These are phyloP conservation scores for Nycticebus coucang DNA, from an alignment of 2,113 vertebrate species.

Conservation along the genomic window DNA sequence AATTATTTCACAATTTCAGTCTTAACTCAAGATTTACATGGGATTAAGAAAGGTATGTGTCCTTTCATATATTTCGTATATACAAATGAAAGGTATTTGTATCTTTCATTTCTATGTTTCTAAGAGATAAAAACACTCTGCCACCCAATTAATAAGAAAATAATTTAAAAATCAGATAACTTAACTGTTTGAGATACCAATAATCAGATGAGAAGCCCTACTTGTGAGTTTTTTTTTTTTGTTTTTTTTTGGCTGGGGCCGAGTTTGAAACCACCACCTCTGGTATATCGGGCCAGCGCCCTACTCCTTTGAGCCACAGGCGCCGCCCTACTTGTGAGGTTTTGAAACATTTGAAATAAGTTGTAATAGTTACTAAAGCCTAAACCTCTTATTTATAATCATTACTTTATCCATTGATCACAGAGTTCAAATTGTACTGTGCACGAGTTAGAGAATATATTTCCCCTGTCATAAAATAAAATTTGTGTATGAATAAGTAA, in stretches of 20 bases:
- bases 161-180: background rate
- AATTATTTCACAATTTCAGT: background rate
- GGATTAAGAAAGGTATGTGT: background rate
- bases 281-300: too few relatives aligned
- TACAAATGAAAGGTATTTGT: too few relatives aligned
- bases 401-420: background rate
- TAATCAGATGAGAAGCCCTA: background rate
- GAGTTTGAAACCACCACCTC: too few relatives aligned
- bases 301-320: too few relatives aligned
- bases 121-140: background rate
- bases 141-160: background rate
- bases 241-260: too few relatives aligned
- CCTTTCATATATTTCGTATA: too few relatives aligned
- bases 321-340: background rate
- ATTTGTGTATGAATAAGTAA: background rate
- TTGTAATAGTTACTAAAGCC: background rate
- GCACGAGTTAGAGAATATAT: background rate
- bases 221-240: background rate
- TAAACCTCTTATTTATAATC: background rate
- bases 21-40: background rate
- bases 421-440: slow-evolving; percentile 19
- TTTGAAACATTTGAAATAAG: slow-evolving; percentile 10
- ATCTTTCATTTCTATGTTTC: background rate
- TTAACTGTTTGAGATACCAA: background rate
- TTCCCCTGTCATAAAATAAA: slow-evolving; percentile 25